These are phyloP conservation scores for Amphilophus citrinellus DNA, from an alignment of 2,113 vertebrate genomes.

Conservation along the genomic window DNA sequence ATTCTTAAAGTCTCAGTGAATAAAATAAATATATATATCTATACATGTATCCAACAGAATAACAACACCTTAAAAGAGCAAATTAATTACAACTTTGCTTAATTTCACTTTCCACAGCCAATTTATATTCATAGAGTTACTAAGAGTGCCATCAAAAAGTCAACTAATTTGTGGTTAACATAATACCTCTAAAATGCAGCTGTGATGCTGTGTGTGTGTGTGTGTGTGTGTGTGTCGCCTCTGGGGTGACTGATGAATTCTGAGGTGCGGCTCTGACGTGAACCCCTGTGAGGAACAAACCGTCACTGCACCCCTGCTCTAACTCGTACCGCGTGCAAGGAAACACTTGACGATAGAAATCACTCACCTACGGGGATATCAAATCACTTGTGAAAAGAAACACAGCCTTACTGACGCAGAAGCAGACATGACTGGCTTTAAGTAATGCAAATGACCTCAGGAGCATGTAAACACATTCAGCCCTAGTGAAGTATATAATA, in stretches of 20 bases:
- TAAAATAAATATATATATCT: too few relatives aligned
- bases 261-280: slow-evolving; percentile 25
- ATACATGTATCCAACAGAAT: too few relatives aligned
- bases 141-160: background rate
- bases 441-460: slow-evolving; percentile 55
- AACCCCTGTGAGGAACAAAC: background rate
- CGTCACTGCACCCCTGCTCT: background rate
- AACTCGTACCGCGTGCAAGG: slow-evolving; percentile 47
- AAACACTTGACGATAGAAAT: slow-evolving; percentile 37
- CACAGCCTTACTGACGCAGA: slow-evolving; percentile 38
- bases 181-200: background rate
- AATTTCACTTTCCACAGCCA: too few relatives aligned
- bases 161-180: background rate
- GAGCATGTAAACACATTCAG: slow-evolving; percentile 42
- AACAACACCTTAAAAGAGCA: too few relatives aligned
- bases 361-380: slow-evolving; percentile 37
- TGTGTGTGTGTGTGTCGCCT: slow-evolving; percentile 5
- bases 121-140: too few relatives aligned
- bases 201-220: background rate
- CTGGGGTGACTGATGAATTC: slow-evolving; percentile 14
- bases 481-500: slow-evolving; percentile 29
- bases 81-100: too few relatives aligned
- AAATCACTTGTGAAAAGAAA: slow-evolving; percentile 50
- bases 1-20: too few relatives aligned
- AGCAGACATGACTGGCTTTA: slow-evolving; percentile 25